These are phyloP conservation scores for Calephelis nemesis DNA, from an alignment of 1,140 invertebrate genomes.

Conservation along the genomic window DNA sequence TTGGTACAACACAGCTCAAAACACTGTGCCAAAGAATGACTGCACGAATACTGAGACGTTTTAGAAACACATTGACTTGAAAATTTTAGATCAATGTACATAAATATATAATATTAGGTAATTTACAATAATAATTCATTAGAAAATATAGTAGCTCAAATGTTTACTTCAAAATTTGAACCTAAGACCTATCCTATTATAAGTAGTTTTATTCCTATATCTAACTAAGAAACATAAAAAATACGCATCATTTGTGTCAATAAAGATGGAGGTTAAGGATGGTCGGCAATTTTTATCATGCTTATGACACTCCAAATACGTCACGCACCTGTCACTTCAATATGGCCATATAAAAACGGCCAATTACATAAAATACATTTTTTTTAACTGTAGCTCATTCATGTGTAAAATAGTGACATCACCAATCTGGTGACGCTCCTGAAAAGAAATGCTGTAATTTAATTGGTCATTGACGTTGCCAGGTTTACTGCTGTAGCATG, in stretches of 20 bases:
- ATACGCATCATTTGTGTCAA: not conserved
- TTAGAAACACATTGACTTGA: slow-evolving; percentile 23
- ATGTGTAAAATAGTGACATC: too few relatives aligned
- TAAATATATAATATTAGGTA: slow-evolving; percentile 65
- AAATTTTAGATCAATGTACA: slow-evolving; percentile 70
- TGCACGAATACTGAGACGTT: slow-evolving; percentile 24
- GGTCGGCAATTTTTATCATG: too few relatives aligned
- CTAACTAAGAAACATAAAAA: slow-evolving; percentile 39
- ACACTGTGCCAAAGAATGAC: slow-evolving; percentile 41
- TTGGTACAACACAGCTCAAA: slow-evolving; percentile 44
- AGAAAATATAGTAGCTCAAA: slow-evolving; percentile 66
- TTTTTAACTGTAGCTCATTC: too few relatives aligned
- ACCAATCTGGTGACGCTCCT: too few relatives aligned
- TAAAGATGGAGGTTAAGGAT: too few relatives aligned
- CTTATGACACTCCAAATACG: too few relatives aligned
- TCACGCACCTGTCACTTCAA: too few relatives aligned
- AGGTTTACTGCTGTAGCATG: too few relatives aligned
- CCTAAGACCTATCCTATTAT: slow-evolving; percentile 65
- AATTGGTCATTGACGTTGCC: too few relatives aligned
- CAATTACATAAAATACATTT: too few relatives aligned
- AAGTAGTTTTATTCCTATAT: slow-evolving; percentile 46
- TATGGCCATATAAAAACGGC: too few relatives aligned
- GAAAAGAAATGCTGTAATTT: too few relatives aligned
- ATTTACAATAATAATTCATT: slow-evolving; percentile 57
- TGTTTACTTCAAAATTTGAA: slow-evolving; percentile 65